Conservation (phyloP, 2,113 vertebrate genomes). For the Brienomyrus longianalis region DNA sequence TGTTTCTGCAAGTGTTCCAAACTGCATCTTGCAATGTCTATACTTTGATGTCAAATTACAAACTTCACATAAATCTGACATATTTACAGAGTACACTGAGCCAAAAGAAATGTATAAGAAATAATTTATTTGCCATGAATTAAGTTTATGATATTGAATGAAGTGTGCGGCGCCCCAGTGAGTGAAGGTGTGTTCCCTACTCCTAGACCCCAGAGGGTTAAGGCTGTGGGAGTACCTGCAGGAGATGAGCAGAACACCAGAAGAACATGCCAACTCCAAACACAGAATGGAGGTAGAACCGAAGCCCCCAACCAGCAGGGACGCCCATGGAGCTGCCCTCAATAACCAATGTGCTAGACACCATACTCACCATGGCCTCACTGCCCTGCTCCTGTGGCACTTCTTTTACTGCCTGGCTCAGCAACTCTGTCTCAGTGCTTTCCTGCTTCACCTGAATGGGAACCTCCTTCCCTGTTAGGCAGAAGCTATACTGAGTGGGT, state of each 20-base stretch:
- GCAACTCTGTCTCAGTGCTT: slow-evolving; percentile 48
- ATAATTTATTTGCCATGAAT: no score
- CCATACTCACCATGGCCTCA: slow-evolving; percentile 60
- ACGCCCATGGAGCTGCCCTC: neutral
- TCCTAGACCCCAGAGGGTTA: neutral
- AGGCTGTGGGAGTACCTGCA: neutral
- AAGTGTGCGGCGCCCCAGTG: no score
- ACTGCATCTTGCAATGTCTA: no score
- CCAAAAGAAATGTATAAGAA: no score
- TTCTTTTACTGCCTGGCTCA: slow-evolving; percentile 56
- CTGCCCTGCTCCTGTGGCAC: slow-evolving; percentile 57
- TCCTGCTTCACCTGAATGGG: slow-evolving; percentile 64
- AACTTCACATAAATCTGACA: no score
- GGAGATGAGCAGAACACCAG: neutral
- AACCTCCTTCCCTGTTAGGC: slow-evolving; percentile 66
- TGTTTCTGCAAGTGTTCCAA: no score
- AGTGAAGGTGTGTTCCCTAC: no score
- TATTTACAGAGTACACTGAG: no score
- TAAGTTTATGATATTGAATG: no score
- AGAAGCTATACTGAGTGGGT: neutral
- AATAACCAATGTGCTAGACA: slow-evolving; percentile 19
- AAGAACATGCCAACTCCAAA: neutral
- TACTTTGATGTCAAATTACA: no score
- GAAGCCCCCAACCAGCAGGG: neutral
- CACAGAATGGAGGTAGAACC: neutral